Conservation (phyloP, 2,888 invertebrate species). For the Tiphia femorata region DNA sequence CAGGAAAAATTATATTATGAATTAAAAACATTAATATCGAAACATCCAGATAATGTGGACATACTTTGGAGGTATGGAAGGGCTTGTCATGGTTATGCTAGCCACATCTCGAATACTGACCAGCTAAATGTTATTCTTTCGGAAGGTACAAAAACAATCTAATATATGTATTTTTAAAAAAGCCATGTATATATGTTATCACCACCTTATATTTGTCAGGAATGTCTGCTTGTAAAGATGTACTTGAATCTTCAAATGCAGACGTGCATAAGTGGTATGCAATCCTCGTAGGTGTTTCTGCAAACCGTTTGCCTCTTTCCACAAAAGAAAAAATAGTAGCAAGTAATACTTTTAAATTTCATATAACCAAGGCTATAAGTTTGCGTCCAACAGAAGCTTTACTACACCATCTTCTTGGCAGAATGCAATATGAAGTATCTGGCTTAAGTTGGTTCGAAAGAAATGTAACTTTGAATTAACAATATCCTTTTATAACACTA, state of each 20-base stretch:
- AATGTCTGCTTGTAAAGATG: slow-evolving; percentile 71
- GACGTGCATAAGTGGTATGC: slow-evolving; percentile 83
- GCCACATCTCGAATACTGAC: slow-evolving; percentile 35
- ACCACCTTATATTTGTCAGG: slow-evolving; percentile 64
- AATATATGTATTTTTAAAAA: background rate
- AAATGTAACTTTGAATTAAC: no score
- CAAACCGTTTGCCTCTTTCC: slow-evolving; percentile 73
- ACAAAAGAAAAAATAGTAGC: slow-evolving; percentile 76
- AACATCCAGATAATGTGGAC: slow-evolving; percentile 56
- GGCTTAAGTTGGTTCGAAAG: slow-evolving; percentile 77
- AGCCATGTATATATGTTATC: background rate
- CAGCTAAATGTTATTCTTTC: slow-evolving; percentile 43
- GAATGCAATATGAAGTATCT: slow-evolving; percentile 78
- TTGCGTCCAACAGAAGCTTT: slow-evolving; percentile 75
- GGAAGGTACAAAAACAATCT: slow-evolving; percentile 50
- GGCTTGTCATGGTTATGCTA: slow-evolving; percentile 54
- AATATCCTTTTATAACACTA: no score
- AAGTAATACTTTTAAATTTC: slow-evolving; percentile 77
- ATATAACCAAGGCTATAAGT: slow-evolving; percentile 76
- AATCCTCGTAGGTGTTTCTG: slow-evolving; percentile 75
- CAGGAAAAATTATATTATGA: slow-evolving; percentile 43
- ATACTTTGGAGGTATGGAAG: slow-evolving; percentile 62
- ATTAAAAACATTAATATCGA: slow-evolving; percentile 48
- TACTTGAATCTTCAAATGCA: slow-evolving; percentile 71
- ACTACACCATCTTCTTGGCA: slow-evolving; percentile 77